Evolutionary conservation across 2,888 invertebrate species (phyloP), one percentile per base, ranked within the genome.

Genomic region (Dolomedes plantarius): DNA sequence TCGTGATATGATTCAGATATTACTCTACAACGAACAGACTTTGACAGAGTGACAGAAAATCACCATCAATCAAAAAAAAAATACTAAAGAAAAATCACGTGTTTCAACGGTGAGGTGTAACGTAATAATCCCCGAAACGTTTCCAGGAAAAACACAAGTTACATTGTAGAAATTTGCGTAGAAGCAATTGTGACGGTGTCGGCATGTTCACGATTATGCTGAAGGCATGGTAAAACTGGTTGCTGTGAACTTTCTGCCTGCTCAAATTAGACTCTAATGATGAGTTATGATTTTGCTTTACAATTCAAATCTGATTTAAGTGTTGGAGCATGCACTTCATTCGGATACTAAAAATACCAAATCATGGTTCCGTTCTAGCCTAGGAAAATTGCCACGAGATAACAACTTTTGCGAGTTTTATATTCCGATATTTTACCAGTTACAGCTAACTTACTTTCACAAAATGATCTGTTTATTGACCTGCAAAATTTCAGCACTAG

Each of bases 1-100:
- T 16, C 16, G 41, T 46, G 41, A 36, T 46, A 16, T 46, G 41
- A 46, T 46, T 46, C 56, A 56, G 56, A 56, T 56, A 56, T 56
- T 56, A n/a, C n/a, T n/a, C 6, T 46, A 2, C 23, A 23, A 11
- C 1, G 56, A 56, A 56, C 16, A 5, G 56, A n/a, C 23, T 23
- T 6, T 56, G 23, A 56, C 56, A 46, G 41, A 46, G 41, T 56
- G 23, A 56, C 56, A 56, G 56, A 56, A 56, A 56, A 23, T 23
- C 56, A 16, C 5, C 56, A 56, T 56, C 56, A 56, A 56, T 56
- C 56, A 56, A 56, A 56, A 56, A 56, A n/a, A n/a, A 23, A 56
- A n/a, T 56, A 16, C 46, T 46, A 16, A 2, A 56, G 2, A 56
- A 56, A 56, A 56, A 56, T 56, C 56, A 56, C 56, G 56, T 56